Base-by-base conservation (phyloP, 2,797 vertebrate genomes). In the Artibeus lituratus region DNA sequence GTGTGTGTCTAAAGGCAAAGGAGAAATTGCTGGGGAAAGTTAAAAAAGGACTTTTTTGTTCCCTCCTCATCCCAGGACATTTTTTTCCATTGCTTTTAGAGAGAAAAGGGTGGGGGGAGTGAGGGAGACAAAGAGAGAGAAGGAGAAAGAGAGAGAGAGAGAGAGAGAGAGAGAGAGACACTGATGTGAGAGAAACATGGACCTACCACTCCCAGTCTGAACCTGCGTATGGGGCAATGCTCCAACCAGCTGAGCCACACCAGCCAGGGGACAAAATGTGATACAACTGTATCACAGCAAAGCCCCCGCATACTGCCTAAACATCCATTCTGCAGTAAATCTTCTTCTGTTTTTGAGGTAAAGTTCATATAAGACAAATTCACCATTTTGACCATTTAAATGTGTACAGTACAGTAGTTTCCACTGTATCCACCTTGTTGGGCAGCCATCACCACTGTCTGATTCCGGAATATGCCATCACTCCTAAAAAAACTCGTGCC, bases 261-360 rank as follows among this genome's bases (percentile, higher is more conserved):
- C 59, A 62, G 26, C 59, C 59, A 62, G 57, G 59, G 29, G 59
- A 32, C 77, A 26, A 57, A 94, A 76, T 5, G 2, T 90, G 94
- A 95, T 96, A 96, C 96, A 96, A n/a, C 11, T 5, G 18, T 29
- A 0, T 18, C 47, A 55, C 90, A 78, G n/a, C 96, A 19, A 95
- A 72, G 44, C 0, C 0, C 24, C 87, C 57, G 74, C 29, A 1
- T 44, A 67, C 51, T 26, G 86, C 93, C 57, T 93, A 94, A 82
- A 82, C 96, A 18, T 5, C 11, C 10, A 0, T 0, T 10, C 72
- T 93, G 67, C 78, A 19, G 9, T 16, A 53, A 57, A 49, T 47
- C 2, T 39, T 35, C 29, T 65, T 62, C 11, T 62, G 5, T 70
- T 22, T 84, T 10, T 65, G 15, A 87, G 47, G 47, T 49, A 57